Evolutionary conservation across 2,113 vertebrate species (phyloP), one percentile per base, ranked within the genome.

Genomic region (Noctilio leporinus): DNA sequence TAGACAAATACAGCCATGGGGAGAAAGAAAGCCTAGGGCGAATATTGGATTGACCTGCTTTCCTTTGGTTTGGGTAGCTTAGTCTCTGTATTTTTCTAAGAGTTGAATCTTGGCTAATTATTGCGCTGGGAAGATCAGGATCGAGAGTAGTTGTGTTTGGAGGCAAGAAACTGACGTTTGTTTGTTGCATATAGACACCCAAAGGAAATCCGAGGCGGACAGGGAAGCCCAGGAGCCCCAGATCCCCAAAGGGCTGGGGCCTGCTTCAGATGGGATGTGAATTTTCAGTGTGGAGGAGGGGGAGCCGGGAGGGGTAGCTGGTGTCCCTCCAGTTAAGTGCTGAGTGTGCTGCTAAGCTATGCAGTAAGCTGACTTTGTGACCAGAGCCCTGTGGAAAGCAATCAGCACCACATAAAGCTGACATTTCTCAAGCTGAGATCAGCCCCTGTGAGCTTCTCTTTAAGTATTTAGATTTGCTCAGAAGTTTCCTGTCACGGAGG

Each of bases 41-140:
- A 70, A 95, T 59, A 77, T 47, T 91, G 89, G 77, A 85, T 47
- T 90, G 88, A 94, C 82, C 82, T 83, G 85, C 55, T 35, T 91
- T 91, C 47, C 65, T 86, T 43, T 83, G 85, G 67, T 30, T n/a
- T 43, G 69, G n/a, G 35, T 84, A 3, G 20, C 43, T 95, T 59
- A 81, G 57, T 94, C 75, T 86, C 65, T 47, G 1, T n/a, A 47
- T 93, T 94, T 89, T 72, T 90, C n/a, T 62, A 92, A 91, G 85
- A 89, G 73, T 75, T 80, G 67, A 53, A 73, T 80, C 64, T 83
- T 83, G 40, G 28, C 30, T 92, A 62, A 69, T 88, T 92, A 89
- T 94, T 94, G 85, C 62, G 93, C 91, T 87, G 83, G 93, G 62
- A 96, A 64, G 77, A 87, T 85, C 85, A 81, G 49, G 84, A 64